A percentile compares a stretch with the other conserved stretches of the same genome.
These are phyloP conservation scores for Ophion costatus DNA, from an alignment of 2,888 invertebrate species.

Conservation along the genomic window DNA sequence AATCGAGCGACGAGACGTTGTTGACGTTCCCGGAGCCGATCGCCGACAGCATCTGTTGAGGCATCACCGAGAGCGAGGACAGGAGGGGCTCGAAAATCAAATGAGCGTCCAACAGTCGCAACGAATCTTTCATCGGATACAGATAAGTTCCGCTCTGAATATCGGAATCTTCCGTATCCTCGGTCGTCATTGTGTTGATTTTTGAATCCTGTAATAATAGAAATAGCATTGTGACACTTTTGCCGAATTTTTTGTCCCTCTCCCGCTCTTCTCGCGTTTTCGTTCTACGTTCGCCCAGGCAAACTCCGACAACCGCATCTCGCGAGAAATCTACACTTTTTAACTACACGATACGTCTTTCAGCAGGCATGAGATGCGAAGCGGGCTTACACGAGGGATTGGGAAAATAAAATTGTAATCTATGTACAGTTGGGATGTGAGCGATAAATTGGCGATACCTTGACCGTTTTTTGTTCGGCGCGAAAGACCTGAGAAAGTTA, in stretches of 20 bases:
- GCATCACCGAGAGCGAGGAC: constrained; percentile 95
- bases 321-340: background rate
- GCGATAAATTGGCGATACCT: constrained; percentile 74
- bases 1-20: constrained; percentile 90
- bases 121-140: constrained; percentile 92
- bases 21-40: constrained; percentile 84
- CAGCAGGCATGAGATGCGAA: constrained; percentile 16
- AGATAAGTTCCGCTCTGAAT: constrained; percentile 86
- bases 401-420: background rate
- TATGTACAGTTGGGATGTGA: constrained; percentile 14
- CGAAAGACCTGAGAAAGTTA: constrained; percentile 79
- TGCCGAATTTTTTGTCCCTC: background rate
- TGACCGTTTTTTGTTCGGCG: constrained; percentile 79
- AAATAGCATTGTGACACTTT: background rate
- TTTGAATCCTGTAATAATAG: constrained; percentile 80
- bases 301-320: background rate
- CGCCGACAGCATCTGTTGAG: constrained; percentile 90
- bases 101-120: constrained; percentile 95
- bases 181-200: constrained; percentile 83
- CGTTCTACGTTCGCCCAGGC: constrained; percentile 3
- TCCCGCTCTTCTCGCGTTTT: background rate
- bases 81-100: constrained; percentile 96
- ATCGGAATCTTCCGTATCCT: constrained; percentile 82
- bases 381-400: background rate
- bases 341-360: constrained; percentile 13